Evolutionary conservation across 2,888 invertebrate genomes (phyloP), one percentile per base, ranked within the genome.

Genomic region (Polietes domitor): DNA sequence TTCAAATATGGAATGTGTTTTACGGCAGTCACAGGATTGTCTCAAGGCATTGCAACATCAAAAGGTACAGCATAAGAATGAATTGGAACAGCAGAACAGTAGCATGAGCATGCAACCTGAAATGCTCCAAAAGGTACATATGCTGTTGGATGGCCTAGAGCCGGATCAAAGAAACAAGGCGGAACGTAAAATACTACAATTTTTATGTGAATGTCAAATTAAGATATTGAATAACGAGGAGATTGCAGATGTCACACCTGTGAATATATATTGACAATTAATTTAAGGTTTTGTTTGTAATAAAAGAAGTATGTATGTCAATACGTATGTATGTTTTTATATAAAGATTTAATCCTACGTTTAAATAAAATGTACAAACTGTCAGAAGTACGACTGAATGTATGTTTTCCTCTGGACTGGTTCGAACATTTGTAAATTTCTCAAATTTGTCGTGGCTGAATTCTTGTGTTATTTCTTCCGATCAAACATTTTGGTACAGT

Each of bases 121-220:
- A 3, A 88, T 91, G 88, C 79, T 90, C 19, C 86, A 86, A 70
- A 87, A 86, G 63, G 84, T 86, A 7, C 76, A 87, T 28, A 24
- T 86, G 17, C 47, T 87, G 26, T 85, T 90, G 1, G 91, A 89
- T 21, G 89, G 88, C 0, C 78, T 90, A 1, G 86, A 78, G 15
- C 55, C 80, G 9, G 83, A 87, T 3, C 87, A 90, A 32, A 87
- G 89, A 1, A 47, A 82, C 0, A 86, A 81, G 24, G 91, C 90
- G 3, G 91, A 91, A 74, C 88, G 88, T 0, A 90, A 91, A 84
- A 91, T 90, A 77, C 75, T 91, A n/a, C 88, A 90, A 80, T 90
- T 90, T 71, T 83, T 90, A 2, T 91, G 91, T 53, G 91, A 90
- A 84, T 90, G 90, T 17, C 90, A 91, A 86, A 91, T 91, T 15